phyloP scores from a whole-genome alignment of 2,797 vertebrate genomes.

The Crenuchus spilurus region DNA sequence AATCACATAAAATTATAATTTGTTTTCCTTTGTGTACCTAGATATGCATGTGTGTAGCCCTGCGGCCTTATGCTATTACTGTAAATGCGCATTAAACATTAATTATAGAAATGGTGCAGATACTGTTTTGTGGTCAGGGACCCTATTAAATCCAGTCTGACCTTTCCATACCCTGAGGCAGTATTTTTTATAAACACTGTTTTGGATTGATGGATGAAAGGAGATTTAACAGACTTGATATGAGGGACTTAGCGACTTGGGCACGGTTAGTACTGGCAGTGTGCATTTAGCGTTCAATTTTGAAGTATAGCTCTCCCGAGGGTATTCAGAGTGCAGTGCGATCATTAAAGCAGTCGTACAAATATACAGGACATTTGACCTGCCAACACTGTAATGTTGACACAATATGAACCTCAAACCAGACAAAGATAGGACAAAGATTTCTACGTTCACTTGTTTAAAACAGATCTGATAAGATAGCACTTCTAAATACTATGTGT shows the following conservation, averaged over 20 bases:
- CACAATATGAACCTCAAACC: not conserved
- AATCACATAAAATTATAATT: conserved; percentile 77
- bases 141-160: conserved; percentile 78
- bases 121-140: conserved; percentile 72
- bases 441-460: not conserved
- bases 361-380: conserved; percentile 50
- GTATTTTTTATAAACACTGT: conserved; percentile 76
- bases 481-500: too few relatives aligned
- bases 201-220: conserved; percentile 76
- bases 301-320: conserved; percentile 1
- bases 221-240: conserved; percentile 68
- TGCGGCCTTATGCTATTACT: conserved; percentile 76
- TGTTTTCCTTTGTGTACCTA: conserved; percentile 76
- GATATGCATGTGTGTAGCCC: conserved; percentile 75
- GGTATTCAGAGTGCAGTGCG: conserved; percentile 38
- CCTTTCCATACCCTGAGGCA: conserved; percentile 71
- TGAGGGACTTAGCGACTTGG: conserved; percentile 72
- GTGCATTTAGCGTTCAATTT: conserved; percentile 68
- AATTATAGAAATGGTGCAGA: conserved; percentile 71
- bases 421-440: not conserved
- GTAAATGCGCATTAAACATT: conserved; percentile 75
- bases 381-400: conserved; percentile 2
- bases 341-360: conserved; percentile 50
- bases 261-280: conserved; percentile 73
- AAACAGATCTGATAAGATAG: too few relatives aligned